These are phyloP conservation scores for Agonopterix subpropinquella DNA, from an alignment of 2,888 invertebrate species.

Conservation along the genomic window DNA sequence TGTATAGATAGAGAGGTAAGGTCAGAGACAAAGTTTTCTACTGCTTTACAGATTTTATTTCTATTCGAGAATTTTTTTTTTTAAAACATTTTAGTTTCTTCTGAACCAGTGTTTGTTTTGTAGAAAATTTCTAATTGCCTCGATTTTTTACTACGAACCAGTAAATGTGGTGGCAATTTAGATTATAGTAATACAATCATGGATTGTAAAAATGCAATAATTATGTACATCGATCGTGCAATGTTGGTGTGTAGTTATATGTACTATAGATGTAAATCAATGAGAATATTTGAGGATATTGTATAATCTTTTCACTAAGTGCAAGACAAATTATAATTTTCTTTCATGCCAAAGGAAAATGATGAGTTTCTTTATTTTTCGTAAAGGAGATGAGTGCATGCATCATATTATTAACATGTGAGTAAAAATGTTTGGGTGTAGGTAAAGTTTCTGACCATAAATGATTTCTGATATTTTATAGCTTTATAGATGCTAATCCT, in stretches of 20 bases:
- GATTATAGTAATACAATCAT: conserved; percentile 20
- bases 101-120: too few relatives aligned
- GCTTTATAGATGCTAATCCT: too few relatives aligned
- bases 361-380: too few relatives aligned
- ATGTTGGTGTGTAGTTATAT: conserved; percentile 51
- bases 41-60: conserved; percentile 8
- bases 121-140: not conserved
- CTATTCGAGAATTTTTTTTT: not conserved
- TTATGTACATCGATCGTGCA: conserved; percentile 48
- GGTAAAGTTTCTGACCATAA: too few relatives aligned
- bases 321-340: too few relatives aligned
- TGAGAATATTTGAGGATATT: not conserved
- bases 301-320: not conserved
- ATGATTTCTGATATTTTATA: too few relatives aligned
- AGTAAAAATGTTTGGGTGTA: too few relatives aligned
- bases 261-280: conserved; percentile 18
- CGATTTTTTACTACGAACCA: conserved; percentile 11
- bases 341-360: too few relatives aligned
- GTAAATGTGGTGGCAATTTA: conserved; percentile 17
- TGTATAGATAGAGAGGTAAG: conserved; percentile 47
- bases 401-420: too few relatives aligned
- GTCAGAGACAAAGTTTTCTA: conserved; percentile 54
- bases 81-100: too few relatives aligned
- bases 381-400: too few relatives aligned
- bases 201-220: conserved; percentile 35